Base-by-base conservation (phyloP, 2,888 invertebrate species). In the Oxyscelio sp. region DNA sequence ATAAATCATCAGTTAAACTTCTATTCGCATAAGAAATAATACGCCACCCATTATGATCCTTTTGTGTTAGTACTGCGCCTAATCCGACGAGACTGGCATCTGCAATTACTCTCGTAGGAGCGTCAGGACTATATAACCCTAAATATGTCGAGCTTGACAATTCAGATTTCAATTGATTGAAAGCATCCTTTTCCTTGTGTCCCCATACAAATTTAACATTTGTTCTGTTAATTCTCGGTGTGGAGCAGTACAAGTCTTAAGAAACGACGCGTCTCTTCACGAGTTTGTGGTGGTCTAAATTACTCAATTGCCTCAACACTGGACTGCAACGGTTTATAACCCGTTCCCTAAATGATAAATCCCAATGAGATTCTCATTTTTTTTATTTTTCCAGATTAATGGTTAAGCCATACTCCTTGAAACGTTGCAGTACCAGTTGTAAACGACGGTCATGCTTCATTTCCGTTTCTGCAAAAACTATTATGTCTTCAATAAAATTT, bases 1-100 rank as follows among this genome's bases (percentile, higher is more conserved):
- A n/a, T n/a, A n/a, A n/a, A n/a, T n/a, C n/a, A 13, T 85, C 91
- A 38, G 89, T 89, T 65, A 92, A 89, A 81, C 87, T 93, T 87
- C 86, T 89, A 58, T 92, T 94, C 0, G 92, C 94, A 85, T 92
- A 94, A 1, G 90, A 89, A 40, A 94, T 93, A 3, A 94, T 85
- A 83, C 91, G 78, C n/a, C 85, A 85, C 0, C 85, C 89, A 24
- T 83, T 85, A 0, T 79, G 9, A 15, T 86, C 63, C 2, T 75
- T 70, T 75, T 93, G 92, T 13, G 88, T 86, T 11, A 93, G 52
- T 4, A 92, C 90, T 2, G 88, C 90, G 13, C 92, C 91, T 13
- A 92, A 52, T 0, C 87, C 91, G 6, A 92, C 91, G 8, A 92
- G 91, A 27, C 91, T 92, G 15, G 91, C 92, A 80, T 93, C 92